Evolutionary conservation across 2,888 invertebrate genomes (phyloP).

Genomic region (Stomorhina lunata): DNA sequence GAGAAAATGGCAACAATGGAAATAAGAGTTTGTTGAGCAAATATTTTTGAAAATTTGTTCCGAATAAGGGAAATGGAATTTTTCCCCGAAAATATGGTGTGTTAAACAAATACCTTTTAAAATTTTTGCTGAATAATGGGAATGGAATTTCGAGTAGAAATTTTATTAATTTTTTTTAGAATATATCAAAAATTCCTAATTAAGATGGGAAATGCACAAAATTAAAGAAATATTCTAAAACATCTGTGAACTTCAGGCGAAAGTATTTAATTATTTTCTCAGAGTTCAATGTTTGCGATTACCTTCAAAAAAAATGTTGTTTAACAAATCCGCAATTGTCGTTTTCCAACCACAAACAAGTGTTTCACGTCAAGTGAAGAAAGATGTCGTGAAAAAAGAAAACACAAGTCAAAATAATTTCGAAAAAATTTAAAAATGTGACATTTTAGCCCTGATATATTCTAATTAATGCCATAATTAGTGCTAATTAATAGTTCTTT

Average conservation of each 20-base stretch:
- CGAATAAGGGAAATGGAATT: no score
- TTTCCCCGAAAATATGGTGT: no score
- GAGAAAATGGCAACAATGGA: no score
- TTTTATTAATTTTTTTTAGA: background rate
- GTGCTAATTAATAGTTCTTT: constrained; percentile 61
- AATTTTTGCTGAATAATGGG: no score
- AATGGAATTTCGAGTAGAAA: no score
- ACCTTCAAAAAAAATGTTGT: background rate
- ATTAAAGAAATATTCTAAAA: background rate
- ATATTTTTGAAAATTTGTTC: no score
- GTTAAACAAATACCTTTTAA: no score
- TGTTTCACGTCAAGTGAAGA: background rate
- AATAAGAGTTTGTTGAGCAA: no score
- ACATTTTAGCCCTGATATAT: constrained; percentile 57
- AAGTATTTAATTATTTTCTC: background rate
- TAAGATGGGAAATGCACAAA: background rate
- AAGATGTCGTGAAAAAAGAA: background rate
- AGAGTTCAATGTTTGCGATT: constrained; percentile 21
- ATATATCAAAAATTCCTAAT: background rate
- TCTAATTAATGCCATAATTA: constrained; percentile 56
- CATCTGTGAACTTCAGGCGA: background rate
- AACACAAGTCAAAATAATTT: background rate
- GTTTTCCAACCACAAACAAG: background rate
- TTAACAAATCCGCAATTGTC: background rate
- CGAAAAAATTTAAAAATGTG: constrained; percentile 25